Conservation (phyloP, 2,797 vertebrate genomes). For the Aphelocoma californica region DNA sequence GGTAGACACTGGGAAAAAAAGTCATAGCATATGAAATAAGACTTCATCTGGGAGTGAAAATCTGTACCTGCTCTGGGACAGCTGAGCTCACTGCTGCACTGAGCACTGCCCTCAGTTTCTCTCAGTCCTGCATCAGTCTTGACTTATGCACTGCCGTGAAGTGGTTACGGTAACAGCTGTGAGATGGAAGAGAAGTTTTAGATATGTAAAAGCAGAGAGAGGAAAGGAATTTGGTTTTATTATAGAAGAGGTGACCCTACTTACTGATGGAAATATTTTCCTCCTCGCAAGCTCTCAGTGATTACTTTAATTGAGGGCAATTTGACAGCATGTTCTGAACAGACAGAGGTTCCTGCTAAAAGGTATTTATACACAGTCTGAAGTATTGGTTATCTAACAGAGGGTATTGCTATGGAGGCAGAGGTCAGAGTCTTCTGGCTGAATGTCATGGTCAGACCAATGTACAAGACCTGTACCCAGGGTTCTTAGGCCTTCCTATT, state of each 20-base stretch:
- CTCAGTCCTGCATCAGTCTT: not conserved
- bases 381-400: not conserved
- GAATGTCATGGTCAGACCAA: not conserved
- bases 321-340: not conserved
- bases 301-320: not conserved
- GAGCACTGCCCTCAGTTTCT: not conserved
- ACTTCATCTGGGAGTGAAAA: not conserved
- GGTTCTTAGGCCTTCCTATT: not conserved
- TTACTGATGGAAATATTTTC: not conserved
- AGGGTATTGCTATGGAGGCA: not conserved
- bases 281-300: fast-evolving
- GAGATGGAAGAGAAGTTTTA: not conserved
- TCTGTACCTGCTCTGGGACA: fast-evolving
- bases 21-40: not conserved
- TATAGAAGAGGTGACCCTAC: not conserved
- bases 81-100: not conserved
- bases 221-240: not conserved
- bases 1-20: not conserved
- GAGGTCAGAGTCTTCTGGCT: not conserved
- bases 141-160: not conserved
- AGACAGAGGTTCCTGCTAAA: not conserved
- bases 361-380: not conserved
- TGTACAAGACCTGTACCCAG: not conserved
- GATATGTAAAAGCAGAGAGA: not conserved
- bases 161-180: not conserved